Percentiles rank a stretch among this genome's conserved stretches.
phyloP scores from a whole-genome alignment of 2,888 invertebrate genomes.

The Micoletzkya japonica region DNA sequence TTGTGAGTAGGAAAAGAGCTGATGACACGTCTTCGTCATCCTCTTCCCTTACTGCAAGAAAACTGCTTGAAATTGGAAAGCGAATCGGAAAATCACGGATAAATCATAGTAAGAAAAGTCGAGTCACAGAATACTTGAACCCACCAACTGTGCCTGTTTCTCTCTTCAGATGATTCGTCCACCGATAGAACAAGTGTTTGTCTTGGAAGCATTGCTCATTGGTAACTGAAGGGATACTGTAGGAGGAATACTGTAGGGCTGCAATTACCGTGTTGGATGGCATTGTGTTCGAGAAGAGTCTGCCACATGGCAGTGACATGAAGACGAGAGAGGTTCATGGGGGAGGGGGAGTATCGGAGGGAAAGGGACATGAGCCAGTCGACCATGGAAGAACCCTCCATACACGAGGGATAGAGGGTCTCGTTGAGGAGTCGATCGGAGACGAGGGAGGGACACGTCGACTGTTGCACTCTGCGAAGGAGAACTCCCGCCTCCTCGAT shows the following conservation, averaged over 20 bases:
- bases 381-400: slow-evolving; percentile 80
- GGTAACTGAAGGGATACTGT: slow-evolving; percentile 70
- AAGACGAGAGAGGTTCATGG: slow-evolving; percentile 36
- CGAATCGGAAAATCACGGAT: background rate
- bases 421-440: slow-evolving; percentile 51
- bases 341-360: slow-evolving; percentile 9
- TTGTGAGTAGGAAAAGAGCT: slow-evolving; percentile 72
- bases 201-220: slow-evolving; percentile 81
- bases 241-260: background rate
- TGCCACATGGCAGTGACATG: slow-evolving; percentile 78
- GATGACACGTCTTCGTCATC: slow-evolving; percentile 69
- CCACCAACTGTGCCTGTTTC: background rate
- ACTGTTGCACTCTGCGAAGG: slow-evolving; percentile 42
- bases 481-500: slow-evolving; percentile 43
- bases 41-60: slow-evolving; percentile 73
- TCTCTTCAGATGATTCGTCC: slow-evolving; percentile 67
- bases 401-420: slow-evolving; percentile 70
- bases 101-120: background rate
- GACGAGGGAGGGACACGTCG: slow-evolving; percentile 44
- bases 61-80: background rate
- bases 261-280: slow-evolving; percentile 75
- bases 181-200: slow-evolving; percentile 81
- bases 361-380: slow-evolving; percentile 75
- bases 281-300: slow-evolving; percentile 78
- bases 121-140: background rate